Evolutionary conservation across 2,113 vertebrate species (phyloP).

Genomic region (Gadus macrocephalus): DNA sequence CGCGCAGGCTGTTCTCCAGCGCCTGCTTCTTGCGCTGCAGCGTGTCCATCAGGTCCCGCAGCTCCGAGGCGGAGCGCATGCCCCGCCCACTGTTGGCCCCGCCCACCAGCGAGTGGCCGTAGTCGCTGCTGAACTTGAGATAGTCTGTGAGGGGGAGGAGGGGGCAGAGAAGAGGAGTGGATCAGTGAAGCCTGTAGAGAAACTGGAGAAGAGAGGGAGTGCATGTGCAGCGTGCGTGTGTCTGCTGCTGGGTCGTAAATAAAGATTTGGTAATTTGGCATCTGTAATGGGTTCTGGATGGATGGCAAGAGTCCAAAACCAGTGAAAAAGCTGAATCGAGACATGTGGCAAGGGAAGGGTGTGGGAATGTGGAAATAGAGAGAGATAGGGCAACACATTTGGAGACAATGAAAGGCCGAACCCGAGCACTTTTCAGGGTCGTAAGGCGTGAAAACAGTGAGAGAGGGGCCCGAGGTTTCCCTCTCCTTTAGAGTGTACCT

Average conservation of each 20-base stretch:
- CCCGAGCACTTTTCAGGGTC: neutral
- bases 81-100: constrained; percentile 65
- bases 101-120: constrained; percentile 66
- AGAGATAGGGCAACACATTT: neutral
- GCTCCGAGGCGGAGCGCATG: constrained; percentile 73
- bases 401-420: neutral
- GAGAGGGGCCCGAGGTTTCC: neutral
- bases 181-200: neutral
- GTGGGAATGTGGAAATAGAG: neutral
- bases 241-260: no score
- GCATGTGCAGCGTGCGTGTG: no score
- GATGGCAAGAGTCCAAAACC: no score
- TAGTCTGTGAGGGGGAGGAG: constrained; percentile 69
- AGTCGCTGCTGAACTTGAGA: constrained; percentile 82
- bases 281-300: no score
- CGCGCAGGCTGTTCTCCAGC: constrained; percentile 86
- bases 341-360: neutral
- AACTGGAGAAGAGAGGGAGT: neutral
- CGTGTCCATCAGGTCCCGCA: constrained; percentile 88
- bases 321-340: neutral
- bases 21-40: constrained; percentile 86
- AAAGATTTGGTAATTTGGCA: no score
- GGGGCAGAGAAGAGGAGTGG: neutral
- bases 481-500: constrained; percentile 32
- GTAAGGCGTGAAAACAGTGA: neutral